Conservation (phyloP, 1,140 invertebrate species). For the Vanessa tameamea region DNA sequence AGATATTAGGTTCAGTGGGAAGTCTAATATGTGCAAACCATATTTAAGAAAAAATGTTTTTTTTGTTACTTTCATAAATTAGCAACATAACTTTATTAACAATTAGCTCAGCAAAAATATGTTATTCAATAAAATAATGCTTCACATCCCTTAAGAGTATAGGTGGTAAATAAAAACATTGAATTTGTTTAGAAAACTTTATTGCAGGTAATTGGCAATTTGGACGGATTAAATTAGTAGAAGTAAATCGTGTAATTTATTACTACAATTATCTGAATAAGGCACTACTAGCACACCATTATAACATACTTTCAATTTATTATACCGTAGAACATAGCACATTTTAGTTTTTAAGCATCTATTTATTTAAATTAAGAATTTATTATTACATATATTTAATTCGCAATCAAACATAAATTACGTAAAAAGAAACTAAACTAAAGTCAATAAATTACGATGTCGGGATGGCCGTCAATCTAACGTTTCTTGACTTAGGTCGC, state of each 20-base stretch:
- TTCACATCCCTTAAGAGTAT: neutral
- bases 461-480: conserved; percentile 78
- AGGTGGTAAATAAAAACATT: conserved; percentile 51
- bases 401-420: conserved; percentile 74
- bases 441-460: conserved; percentile 79
- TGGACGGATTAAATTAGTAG: conserved; percentile 60
- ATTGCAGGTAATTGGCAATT: conserved; percentile 74
- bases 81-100: too few relatives aligned
- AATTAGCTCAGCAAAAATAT: too few relatives aligned
- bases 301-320: conserved; percentile 57
- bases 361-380: conserved; percentile 67
- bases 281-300: conserved; percentile 58
- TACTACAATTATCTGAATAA: conserved; percentile 58
- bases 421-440: conserved; percentile 74
- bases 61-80: too few relatives aligned
- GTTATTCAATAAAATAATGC: too few relatives aligned
- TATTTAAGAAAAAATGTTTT: too few relatives aligned
- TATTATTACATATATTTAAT: conserved; percentile 67
- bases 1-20: too few relatives aligned
- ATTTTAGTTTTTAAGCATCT: conserved; percentile 63
- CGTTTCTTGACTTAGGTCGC: conserved; percentile 79
- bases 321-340: conserved; percentile 62
- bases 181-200: conserved; percentile 61
- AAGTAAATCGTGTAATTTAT: conserved; percentile 45
- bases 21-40: too few relatives aligned